Base-by-base conservation (phyloP, 2,888 invertebrate species). In the Exocentrus adspersus region DNA sequence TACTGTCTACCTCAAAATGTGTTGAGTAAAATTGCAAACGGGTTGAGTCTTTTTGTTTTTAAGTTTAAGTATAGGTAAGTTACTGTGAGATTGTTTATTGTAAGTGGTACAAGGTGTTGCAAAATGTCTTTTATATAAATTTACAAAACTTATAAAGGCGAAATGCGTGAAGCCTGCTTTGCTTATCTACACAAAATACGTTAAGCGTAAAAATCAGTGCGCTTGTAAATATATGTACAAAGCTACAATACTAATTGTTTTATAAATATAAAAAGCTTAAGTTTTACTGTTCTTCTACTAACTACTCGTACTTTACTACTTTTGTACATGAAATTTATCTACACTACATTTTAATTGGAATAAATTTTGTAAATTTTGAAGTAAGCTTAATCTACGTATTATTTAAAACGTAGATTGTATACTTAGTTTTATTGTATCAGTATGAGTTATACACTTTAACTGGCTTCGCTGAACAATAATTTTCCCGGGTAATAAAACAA, bases 91-190 rank as follows among this genome's bases (percentile, higher is more conserved):
- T 9, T 43, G 48, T 17, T 20, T n/a, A n/a, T n/a, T 43, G 57
- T 62, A 59, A 53, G 37, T 58, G 51, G 63, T 63, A 63, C 59
- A n/a, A n/a, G n/a, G 63, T 63, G 63, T 59, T 63, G 63, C 63
- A 63, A 63, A 59, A 63, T 59, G 63, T 63, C 59, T 53, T 10
- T 24, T 6, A 28, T 3, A 24, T 7, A 48, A 48, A 48, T 48
- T 48, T 48, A 48, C 48, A 48, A 48, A 48, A 48, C 1, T 48
- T 48, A 48, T 48, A 28, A 37, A 37, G 32, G 2, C n/a, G n/a
- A 32, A 10, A 10, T 32, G 24, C 3, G 7, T 10, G 32, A 32
- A 32, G 10, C 6, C 32, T 32, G n/a, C 2, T 5, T 32, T 2
- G n/a, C 6, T 2, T 37, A 2, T 37, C 37, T 37, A 37, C 37